phyloP scores from a whole-genome alignment of 2,797 vertebrate species.

The Etheostoma perlongum region DNA sequence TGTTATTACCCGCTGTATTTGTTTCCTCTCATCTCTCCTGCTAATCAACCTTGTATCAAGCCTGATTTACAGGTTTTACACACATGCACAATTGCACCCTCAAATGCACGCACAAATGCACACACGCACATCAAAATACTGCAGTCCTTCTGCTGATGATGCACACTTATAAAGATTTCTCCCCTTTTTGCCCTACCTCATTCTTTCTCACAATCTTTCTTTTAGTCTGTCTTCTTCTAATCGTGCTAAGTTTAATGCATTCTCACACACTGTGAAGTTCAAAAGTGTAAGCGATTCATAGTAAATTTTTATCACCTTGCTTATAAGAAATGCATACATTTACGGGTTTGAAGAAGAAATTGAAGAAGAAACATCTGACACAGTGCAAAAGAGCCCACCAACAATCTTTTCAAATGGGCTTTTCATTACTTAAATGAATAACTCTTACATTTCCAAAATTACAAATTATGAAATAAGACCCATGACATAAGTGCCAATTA shows the following conservation, averaged over 20 bases:
- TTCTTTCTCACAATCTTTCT: constrained; percentile 7
- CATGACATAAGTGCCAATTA: constrained; percentile 44
- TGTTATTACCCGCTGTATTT: constrained; percentile 59
- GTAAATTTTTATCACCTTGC: constrained; percentile 74
- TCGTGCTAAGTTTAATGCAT: constrained; percentile 57
- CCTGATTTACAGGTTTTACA: constrained; percentile 22
- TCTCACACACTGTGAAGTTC: constrained; percentile 56
- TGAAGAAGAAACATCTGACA: constrained; percentile 32
- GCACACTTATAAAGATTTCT: constrained; percentile 51
- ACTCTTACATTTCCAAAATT: constrained; percentile 36
- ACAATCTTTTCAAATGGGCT: constrained; percentile 20
- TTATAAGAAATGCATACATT: constrained; percentile 69
- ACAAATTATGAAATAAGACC: constrained; percentile 36
- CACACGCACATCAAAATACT: constrained; percentile 35
- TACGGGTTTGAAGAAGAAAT: constrained; percentile 17
- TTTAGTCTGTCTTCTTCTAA: constrained; percentile 4
- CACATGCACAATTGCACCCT: not conserved
- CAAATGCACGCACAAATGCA: constrained; percentile 2
- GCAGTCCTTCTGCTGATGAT: constrained; percentile 51
- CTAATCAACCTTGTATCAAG: constrained; percentile 32
- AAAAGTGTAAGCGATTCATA: constrained; percentile 72
- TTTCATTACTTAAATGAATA: constrained; percentile 50
- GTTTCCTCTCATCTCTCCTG: constrained; percentile 47
- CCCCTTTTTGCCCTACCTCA: constrained; percentile 8
- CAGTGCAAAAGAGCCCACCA: constrained; percentile 7